These are phyloP conservation scores for Ophioderma brevispina DNA, from an alignment of 35 echinoderm and acorn worm species.

Conservation along the genomic window DNA sequence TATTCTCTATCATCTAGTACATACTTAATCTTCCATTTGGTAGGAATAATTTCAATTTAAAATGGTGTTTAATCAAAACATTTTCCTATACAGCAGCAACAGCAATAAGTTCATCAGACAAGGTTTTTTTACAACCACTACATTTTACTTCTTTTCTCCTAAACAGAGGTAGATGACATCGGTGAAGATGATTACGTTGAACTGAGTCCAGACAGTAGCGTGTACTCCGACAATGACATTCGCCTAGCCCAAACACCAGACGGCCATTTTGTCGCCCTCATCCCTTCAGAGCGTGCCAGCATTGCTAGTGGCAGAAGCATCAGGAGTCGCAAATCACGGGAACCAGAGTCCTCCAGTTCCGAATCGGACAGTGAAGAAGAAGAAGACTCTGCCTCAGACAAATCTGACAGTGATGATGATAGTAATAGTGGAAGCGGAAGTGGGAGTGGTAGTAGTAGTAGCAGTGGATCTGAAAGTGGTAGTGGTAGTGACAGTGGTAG, in stretches of 20 bases:
- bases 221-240: slow-evolving; percentile 62
- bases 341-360: slow-evolving; percentile 1
- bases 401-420: slow-evolving; percentile 28
- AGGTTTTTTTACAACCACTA: no score
- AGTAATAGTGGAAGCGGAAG: slow-evolving; percentile 43
- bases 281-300: background rate
- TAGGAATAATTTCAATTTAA: no score
- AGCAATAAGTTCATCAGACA: no score
- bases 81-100: no score
- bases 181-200: slow-evolving; percentile 60
- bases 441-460: slow-evolving; percentile 23
- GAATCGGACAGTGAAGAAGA: slow-evolving; percentile 48
- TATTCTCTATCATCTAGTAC: no score
- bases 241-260: slow-evolving; percentile 64
- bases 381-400: background rate
- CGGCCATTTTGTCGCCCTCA: slow-evolving; percentile 32
- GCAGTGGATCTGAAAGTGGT: slow-evolving; percentile 38
- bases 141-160: background rate
- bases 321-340: slow-evolving; percentile 28
- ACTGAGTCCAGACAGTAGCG: slow-evolving; percentile 54
- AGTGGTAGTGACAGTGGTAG: slow-evolving; percentile 49
- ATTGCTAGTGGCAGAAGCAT: background rate
- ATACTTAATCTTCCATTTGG: no score
- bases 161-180: slow-evolving; percentile 65
- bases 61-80: no score